phyloP scores from a whole-genome alignment of 2,888 invertebrate species.

The Encarsia formosa region DNA sequence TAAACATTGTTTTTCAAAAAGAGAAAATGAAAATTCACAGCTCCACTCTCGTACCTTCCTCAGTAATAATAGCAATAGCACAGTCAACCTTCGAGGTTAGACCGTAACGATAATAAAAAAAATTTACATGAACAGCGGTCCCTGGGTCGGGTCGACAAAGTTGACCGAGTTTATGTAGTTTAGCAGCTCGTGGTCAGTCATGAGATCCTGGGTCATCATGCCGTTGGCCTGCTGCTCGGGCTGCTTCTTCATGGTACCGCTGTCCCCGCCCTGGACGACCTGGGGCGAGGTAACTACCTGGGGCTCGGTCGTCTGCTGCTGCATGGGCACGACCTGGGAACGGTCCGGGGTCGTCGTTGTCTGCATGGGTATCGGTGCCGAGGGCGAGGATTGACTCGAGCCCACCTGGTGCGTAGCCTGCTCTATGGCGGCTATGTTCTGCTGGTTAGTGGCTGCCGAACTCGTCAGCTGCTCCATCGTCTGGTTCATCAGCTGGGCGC shows the following conservation, averaged over 20 bases:
- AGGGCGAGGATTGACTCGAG: conserved; percentile 41
- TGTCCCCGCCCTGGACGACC: conserved; percentile 36
- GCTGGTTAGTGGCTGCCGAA: conserved; percentile 37
- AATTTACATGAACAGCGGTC: no score
- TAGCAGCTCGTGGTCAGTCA: conserved; percentile 83
- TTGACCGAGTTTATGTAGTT: conserved; percentile 87
- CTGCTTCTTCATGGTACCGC: conserved; percentile 55
- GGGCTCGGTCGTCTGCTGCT: background rate
- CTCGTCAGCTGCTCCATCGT: conserved; percentile 48
- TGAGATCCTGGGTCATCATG: conserved; percentile 70
- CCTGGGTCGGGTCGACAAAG: conserved; percentile 69
- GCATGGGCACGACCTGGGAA: conserved; percentile 48
- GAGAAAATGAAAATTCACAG: no score
- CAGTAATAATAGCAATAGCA: no score
- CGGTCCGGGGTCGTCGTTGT: conserved; percentile 40
- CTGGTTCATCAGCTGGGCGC: conserved; percentile 48
- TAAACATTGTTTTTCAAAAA: no score
- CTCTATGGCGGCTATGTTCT: no score
- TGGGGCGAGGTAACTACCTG: conserved; percentile 29
- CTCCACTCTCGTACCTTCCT: no score
- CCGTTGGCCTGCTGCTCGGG: conserved; percentile 37
- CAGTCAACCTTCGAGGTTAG: no score
- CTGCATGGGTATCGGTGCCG: conserved; percentile 32
- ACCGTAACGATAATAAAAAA: no score
- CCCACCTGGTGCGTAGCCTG: conserved; percentile 45